Conservation (phyloP, 2,113 vertebrate genomes). For the Barnardius zonarius region DNA sequence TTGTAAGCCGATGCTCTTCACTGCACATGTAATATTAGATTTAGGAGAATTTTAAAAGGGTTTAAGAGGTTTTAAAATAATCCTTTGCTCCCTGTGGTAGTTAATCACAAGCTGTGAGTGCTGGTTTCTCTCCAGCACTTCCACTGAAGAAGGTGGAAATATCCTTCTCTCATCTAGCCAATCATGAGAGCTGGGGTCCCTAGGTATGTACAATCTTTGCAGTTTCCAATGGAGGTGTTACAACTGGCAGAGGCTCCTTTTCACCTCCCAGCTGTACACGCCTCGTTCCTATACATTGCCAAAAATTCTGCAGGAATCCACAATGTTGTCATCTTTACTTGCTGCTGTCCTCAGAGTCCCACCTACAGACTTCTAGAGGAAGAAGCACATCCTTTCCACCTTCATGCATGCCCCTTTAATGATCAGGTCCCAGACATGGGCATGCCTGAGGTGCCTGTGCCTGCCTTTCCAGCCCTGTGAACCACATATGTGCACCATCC, state of each 20-base stretch:
- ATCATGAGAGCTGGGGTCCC: not conserved
- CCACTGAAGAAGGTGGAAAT: not conserved
- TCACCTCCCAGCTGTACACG: not conserved
- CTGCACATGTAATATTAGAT: not conserved
- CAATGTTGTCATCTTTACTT: not conserved
- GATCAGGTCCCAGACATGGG: rapidly evolving
- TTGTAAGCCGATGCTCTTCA: not conserved
- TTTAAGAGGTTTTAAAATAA: not conserved
- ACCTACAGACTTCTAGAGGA: not conserved
- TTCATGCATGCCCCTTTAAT: rapidly evolving
- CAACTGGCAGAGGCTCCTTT: not conserved
- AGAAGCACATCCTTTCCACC: not conserved
- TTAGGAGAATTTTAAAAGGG: not conserved
- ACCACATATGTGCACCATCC: rapidly evolving
- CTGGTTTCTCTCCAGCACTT: not conserved
- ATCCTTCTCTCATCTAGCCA: not conserved
- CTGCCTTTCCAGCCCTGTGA: not conserved
- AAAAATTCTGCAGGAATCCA: not conserved
- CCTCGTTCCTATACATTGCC: not conserved
- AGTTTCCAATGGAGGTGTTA: not conserved
- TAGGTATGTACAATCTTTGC: not conserved
- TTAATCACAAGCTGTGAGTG: not conserved
- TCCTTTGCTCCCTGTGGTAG: not conserved
- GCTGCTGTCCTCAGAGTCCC: not conserved
- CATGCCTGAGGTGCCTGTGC: rapidly evolving